These are phyloP conservation scores for Pangasius djambal DNA, from an alignment of 2,797 vertebrate species.

Conservation along the genomic window DNA sequence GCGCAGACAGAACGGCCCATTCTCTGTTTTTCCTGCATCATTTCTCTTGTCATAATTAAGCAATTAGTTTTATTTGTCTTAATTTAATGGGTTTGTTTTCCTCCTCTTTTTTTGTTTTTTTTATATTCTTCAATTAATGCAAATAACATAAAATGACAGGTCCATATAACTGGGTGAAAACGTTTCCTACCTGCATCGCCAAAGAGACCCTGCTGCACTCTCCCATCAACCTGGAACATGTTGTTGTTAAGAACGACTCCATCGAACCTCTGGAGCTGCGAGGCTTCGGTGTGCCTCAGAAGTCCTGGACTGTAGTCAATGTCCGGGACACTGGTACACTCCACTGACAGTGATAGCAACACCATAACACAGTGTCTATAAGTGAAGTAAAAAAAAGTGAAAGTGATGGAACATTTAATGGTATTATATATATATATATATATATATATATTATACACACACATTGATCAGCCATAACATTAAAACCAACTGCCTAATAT, in stretches of 20 bases:
- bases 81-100: not conserved
- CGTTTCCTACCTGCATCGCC: not conserved
- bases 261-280: not conserved
- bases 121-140: not conserved
- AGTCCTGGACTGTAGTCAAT: constrained; percentile 11
- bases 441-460: too few relatives aligned
- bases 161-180: constrained; percentile 28
- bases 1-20: not conserved
- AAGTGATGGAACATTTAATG: not conserved
- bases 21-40: not conserved
- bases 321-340: constrained; percentile 21
- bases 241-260: not conserved
- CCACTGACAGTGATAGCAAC: too few relatives aligned
- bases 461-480: too few relatives aligned
- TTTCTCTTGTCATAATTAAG: not conserved
- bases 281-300: not conserved
- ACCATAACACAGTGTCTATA: not conserved
- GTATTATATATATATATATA: too few relatives aligned
- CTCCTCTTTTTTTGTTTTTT: not conserved
- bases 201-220: not conserved
- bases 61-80: not conserved
- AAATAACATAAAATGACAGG: not conserved
- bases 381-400: not conserved
- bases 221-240: constrained; percentile 7
- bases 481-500: too few relatives aligned